These are phyloP conservation scores for Furcula furcula DNA, from an alignment of 2,888 invertebrate species.

Conservation along the genomic window DNA sequence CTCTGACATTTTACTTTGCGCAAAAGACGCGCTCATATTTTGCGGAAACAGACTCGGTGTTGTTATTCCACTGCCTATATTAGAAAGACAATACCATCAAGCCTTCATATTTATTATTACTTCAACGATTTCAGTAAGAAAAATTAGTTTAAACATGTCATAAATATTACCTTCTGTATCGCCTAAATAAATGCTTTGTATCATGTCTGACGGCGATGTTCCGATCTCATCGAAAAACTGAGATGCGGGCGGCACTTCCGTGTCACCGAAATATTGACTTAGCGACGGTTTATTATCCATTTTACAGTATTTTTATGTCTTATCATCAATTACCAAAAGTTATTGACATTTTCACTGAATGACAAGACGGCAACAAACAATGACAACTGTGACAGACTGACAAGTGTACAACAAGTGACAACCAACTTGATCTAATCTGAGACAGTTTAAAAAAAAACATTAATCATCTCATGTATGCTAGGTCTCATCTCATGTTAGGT, in stretches of 20 bases:
- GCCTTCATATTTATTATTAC: background rate
- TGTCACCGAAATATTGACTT: constrained; percentile 81
- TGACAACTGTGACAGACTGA: too few species aligned
- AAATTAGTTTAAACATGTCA: background rate
- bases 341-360: too few species aligned
- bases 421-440: too few species aligned
- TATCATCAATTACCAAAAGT: too few species aligned
- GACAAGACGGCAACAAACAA: too few species aligned
- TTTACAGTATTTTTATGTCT: constrained; percentile 28
- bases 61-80: constrained; percentile 40
- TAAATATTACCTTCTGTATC: constrained; percentile 50
- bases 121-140: constrained; percentile 4
- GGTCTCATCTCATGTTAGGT: too few species aligned
- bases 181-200: constrained; percentile 73
- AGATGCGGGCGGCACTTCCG: constrained; percentile 64
- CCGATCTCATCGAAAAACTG: constrained; percentile 78
- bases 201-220: constrained; percentile 73
- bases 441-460: too few species aligned
- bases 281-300: constrained; percentile 79
- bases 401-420: too few species aligned
- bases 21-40: constrained; percentile 55
- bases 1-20: constrained; percentile 44
- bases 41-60: constrained; percentile 45
- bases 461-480: too few species aligned
- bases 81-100: constrained; percentile 4